Conservation (phyloP, 2,888 invertebrate genomes). For the Automeris io region DNA sequence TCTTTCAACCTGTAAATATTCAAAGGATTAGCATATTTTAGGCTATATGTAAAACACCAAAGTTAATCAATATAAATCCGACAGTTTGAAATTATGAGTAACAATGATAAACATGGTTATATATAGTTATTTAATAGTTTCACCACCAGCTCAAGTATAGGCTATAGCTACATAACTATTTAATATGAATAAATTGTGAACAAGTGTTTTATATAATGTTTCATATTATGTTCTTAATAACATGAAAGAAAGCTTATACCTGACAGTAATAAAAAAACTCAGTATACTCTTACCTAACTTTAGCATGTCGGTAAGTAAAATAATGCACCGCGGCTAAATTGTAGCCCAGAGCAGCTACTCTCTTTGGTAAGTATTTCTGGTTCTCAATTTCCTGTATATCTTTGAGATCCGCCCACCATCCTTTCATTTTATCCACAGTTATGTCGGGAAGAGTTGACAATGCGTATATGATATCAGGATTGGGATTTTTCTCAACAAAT, state of each 20-base stretch:
- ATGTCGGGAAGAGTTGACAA: conserved; percentile 75
- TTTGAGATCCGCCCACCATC: conserved; percentile 76
- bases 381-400: conserved; percentile 68
- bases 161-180: too few relatives aligned
- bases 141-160: too few relatives aligned
- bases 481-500: conserved; percentile 70
- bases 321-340: conserved; percentile 94
- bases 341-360: conserved; percentile 81
- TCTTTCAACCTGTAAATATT: conserved; percentile 59
- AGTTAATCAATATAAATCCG: too few relatives aligned
- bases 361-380: conserved; percentile 78
- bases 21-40: conserved; percentile 3
- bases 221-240: too few relatives aligned
- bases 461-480: conserved; percentile 47
- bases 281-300: conserved; percentile 82
- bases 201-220: too few relatives aligned
- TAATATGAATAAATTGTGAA: too few relatives aligned
- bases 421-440: conserved; percentile 58
- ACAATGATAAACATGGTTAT: too few relatives aligned
- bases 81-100: too few relatives aligned
- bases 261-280: too few relatives aligned
- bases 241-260: too few relatives aligned
- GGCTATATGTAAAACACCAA: neutral
- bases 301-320: conserved; percentile 84
- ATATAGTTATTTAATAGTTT: too few relatives aligned